These are phyloP conservation scores for Myotis vivesi DNA, from an alignment of 2,797 vertebrate species.

Conservation along the genomic window DNA sequence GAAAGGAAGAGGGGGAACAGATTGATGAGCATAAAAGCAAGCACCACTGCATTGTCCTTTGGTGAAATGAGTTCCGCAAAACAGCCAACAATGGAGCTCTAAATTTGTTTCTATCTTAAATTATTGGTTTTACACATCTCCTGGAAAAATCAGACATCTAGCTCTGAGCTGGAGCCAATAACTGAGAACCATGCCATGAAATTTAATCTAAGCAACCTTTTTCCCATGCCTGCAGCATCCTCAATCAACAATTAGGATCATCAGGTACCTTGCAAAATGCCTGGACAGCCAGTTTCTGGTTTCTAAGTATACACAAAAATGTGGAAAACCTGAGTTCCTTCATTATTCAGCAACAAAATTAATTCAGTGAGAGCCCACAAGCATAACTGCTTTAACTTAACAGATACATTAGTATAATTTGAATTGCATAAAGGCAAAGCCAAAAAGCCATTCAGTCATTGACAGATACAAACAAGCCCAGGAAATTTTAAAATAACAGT, in stretches of 20 bases:
- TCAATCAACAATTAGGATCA: constrained; percentile 42
- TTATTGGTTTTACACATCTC: constrained; percentile 19
- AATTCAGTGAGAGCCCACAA: constrained; percentile 61
- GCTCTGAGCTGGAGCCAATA: constrained; percentile 40
- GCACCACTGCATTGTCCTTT: background rate
- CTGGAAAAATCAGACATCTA: constrained; percentile 46
- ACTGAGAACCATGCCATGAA: constrained; percentile 42
- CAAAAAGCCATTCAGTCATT: constrained; percentile 53
- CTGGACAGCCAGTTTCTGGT: constrained; percentile 44
- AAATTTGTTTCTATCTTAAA: constrained; percentile 42
- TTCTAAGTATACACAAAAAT: constrained; percentile 62
- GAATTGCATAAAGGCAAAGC: constrained; percentile 52
- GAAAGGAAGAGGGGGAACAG: background rate
- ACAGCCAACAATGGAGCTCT: background rate
- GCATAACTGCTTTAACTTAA: constrained; percentile 63
- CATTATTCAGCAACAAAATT: constrained; percentile 63
- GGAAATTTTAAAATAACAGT: constrained; percentile 49
- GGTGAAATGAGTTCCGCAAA: constrained; percentile 31
- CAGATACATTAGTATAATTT: constrained; percentile 69
- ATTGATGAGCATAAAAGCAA: background rate
- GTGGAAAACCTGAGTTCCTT: constrained; percentile 58
- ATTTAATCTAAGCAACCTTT: constrained; percentile 52
- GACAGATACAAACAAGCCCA: constrained; percentile 61
- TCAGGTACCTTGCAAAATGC: constrained; percentile 42
- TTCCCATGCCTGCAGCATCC: background rate